phyloP scores from a whole-genome alignment of 2,113 vertebrate genomes.

The Paedocypris sp. region DNA sequence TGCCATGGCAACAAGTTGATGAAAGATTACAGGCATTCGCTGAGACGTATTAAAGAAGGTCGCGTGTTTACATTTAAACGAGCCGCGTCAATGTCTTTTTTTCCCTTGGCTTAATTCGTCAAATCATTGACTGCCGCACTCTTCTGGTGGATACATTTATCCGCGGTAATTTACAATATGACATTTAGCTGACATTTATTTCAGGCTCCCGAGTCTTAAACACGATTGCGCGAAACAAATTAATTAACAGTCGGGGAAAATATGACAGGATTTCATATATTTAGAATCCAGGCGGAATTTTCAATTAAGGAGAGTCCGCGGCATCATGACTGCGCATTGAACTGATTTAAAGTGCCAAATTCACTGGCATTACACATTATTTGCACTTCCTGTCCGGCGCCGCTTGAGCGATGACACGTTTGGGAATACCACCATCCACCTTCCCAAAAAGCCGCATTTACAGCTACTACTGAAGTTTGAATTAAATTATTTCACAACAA shows the following conservation, averaged over 20 bases:
- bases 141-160: slow-evolving; percentile 17
- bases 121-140: slow-evolving; percentile 23
- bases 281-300: slow-evolving; percentile 7
- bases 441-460: too few relatives aligned
- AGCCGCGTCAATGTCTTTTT: neutral
- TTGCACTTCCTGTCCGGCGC: too few relatives aligned
- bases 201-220: slow-evolving; percentile 5
- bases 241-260: slow-evolving; percentile 16
- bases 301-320: neutral
- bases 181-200: slow-evolving; percentile 35
- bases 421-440: too few relatives aligned
- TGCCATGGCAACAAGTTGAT: neutral
- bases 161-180: slow-evolving; percentile 24
- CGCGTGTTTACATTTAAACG: neutral
- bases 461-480: too few relatives aligned
- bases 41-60: neutral
- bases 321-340: neutral
- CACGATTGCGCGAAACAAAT: slow-evolving; percentile 13
- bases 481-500: too few relatives aligned
- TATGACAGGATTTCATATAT: slow-evolving; percentile 8
- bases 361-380: neutral
- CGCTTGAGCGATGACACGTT: too few relatives aligned
- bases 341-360: neutral
- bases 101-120: slow-evolving; percentile 20
- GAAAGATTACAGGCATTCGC: neutral